Evolutionary conservation across 2,888 invertebrate genomes (phyloP).

Genomic region (Thymelicus lineola): DNA sequence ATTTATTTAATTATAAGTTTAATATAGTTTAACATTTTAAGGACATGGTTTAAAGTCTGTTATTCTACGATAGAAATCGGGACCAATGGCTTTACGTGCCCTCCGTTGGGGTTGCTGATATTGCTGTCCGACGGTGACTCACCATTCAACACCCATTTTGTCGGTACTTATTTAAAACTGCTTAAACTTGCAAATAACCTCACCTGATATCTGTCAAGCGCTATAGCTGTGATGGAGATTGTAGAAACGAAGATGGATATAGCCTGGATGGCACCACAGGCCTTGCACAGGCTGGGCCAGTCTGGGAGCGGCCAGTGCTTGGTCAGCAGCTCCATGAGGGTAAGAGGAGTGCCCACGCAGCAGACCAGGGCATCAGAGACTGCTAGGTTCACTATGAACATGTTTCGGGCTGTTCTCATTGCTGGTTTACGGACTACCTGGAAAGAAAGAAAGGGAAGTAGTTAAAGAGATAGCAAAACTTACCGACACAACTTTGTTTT

Average conservation of each 20-base stretch:
- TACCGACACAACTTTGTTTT: too few species aligned
- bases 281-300: conserved; percentile 91
- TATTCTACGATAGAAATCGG: too few species aligned
- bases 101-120: too few species aligned
- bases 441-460: conserved; percentile 42
- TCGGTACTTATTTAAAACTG: neutral
- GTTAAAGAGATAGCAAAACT: neutral
- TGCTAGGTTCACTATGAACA: conserved; percentile 96
- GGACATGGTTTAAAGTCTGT: too few species aligned
- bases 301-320: conserved; percentile 95
- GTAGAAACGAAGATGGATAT: conserved; percentile 97
- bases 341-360: conserved; percentile 95
- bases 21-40: too few species aligned
- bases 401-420: conserved; percentile 96
- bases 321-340: conserved; percentile 93
- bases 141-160: too few species aligned
- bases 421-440: conserved; percentile 93
- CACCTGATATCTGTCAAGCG: conserved; percentile 93
- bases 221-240: conserved; percentile 96
- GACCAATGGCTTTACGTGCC: too few species aligned
- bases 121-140: too few species aligned
- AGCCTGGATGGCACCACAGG: conserved; percentile 94
- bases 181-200: conserved; percentile 30
- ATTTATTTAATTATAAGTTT: too few species aligned
- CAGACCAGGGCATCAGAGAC: conserved; percentile 94